These are phyloP conservation scores for Thermophis baileyi DNA, from an alignment of 2,113 vertebrate genomes.

Conservation along the genomic window DNA sequence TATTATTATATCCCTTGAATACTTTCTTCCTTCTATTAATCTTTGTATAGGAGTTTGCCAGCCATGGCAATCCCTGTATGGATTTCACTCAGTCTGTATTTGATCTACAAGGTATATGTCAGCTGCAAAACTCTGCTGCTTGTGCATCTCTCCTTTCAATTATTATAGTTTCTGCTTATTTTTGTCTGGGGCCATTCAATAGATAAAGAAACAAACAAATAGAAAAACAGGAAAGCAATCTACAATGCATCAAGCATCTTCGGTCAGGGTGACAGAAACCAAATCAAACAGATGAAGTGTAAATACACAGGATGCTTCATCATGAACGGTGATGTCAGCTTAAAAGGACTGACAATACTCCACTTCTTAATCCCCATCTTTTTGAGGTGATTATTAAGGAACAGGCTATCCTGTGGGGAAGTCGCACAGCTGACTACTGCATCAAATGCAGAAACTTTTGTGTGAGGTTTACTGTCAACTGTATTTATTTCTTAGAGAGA, in stretches of 20 bases:
- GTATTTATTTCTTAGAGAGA: neutral
- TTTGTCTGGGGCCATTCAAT: neutral
- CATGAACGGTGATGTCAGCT: neutral
- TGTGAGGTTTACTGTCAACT: neutral
- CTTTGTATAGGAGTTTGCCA: neutral
- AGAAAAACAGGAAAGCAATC: neutral
- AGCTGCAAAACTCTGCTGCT: neutral
- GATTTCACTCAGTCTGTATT: neutral
- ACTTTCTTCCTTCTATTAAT: neutral
- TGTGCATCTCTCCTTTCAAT: neutral
- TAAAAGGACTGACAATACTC: neutral
- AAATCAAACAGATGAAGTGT: neutral
- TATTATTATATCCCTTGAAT: neutral
- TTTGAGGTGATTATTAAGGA: neutral
- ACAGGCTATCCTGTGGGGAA: neutral
- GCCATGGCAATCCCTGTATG: neutral
- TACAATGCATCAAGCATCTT: neutral
- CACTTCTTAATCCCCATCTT: neutral
- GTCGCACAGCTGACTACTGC: neutral
- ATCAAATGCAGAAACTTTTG: neutral
- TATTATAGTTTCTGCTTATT: neutral
- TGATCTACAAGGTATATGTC: neutral
- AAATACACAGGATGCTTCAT: neutral
- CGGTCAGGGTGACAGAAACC: neutral
- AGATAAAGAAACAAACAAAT: neutral